These are phyloP conservation scores for Drosophila bipectinata DNA, from an alignment of 1,140 invertebrate species.

Conservation along the genomic window DNA sequence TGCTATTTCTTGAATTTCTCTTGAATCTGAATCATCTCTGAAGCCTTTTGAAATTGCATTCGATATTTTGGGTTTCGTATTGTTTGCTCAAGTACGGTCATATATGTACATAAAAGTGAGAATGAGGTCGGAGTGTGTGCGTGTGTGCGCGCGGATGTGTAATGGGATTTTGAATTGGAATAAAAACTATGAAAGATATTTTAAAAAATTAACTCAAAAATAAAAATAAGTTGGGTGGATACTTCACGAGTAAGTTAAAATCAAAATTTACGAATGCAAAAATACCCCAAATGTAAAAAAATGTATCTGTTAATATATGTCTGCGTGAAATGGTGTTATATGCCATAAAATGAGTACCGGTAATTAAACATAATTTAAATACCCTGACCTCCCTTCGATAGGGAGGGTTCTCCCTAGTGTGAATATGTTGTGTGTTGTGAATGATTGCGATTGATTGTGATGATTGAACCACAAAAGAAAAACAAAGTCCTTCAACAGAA, in stretches of 20 bases:
- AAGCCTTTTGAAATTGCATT: conserved; percentile 17
- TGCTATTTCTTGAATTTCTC: neutral
- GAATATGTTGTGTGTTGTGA: neutral
- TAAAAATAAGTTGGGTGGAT: too few species aligned
- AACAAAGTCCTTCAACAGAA: neutral
- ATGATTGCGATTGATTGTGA: neutral
- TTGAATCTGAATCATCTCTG: conserved; percentile 7
- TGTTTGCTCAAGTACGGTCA: conserved; percentile 24
- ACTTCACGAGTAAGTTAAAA: too few species aligned
- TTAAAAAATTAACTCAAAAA: too few species aligned
- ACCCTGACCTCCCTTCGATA: neutral
- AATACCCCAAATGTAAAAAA: too few species aligned
- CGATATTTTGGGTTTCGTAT: conserved; percentile 18
- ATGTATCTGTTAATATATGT: too few species aligned
- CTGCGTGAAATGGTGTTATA: too few species aligned
- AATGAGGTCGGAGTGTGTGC: conserved; percentile 1
- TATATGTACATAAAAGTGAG: conserved; percentile 27
- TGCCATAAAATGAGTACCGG: too few species aligned
- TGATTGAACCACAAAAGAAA: neutral
- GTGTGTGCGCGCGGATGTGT: conserved; percentile 22
- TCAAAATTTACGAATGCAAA: too few species aligned
- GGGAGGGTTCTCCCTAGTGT: neutral
- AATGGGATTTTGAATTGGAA: conserved; percentile 18
- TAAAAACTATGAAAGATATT: too few species aligned
- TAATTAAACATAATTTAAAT: too few species aligned